These are phyloP conservation scores for Chiloscyllium punctatum DNA, from an alignment of 2,797 vertebrate genomes.

Conservation along the genomic window DNA sequence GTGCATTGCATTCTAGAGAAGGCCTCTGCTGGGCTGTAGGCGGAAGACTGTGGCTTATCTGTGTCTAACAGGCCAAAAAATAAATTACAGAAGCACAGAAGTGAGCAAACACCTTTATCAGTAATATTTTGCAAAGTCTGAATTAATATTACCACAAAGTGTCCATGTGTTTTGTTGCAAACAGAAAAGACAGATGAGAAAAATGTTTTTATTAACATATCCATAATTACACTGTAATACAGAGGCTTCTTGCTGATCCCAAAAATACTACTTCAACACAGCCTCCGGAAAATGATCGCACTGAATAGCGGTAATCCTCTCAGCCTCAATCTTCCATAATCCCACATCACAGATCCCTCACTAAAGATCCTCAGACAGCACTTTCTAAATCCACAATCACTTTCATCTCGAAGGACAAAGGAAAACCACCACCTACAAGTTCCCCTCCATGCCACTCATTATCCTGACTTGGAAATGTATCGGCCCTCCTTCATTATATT, in stretches of 20 bases:
- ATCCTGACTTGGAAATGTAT: too few species aligned
- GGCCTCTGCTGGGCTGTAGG: neutral
- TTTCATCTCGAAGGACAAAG: too few species aligned
- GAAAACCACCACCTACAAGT: too few species aligned
- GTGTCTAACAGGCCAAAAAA: neutral
- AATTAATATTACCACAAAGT: neutral
- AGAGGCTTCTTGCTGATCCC: neutral
- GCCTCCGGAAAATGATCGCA: neutral
- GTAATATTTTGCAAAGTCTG: neutral
- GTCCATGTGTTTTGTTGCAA: neutral
- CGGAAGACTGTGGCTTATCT: constrained; percentile 30
- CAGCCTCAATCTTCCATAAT: neutral
- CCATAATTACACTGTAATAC: neutral
- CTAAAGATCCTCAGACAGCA: too few species aligned
- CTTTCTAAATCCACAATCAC: too few species aligned
- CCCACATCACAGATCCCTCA: too few species aligned
- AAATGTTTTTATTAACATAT: neutral
- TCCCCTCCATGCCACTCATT: too few species aligned
- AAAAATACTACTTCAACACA: neutral
- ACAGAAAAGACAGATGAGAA: neutral
- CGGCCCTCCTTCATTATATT: too few species aligned
- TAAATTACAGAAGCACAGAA: constrained; percentile 23
- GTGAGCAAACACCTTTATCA: neutral
- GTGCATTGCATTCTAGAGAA: neutral
- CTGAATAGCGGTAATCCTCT: neutral